A percentile compares a stretch with the other conserved stretches of the same genome.
Conservation (phyloP, 1,140 invertebrate species). For the Lethocerus indicus region DNA sequence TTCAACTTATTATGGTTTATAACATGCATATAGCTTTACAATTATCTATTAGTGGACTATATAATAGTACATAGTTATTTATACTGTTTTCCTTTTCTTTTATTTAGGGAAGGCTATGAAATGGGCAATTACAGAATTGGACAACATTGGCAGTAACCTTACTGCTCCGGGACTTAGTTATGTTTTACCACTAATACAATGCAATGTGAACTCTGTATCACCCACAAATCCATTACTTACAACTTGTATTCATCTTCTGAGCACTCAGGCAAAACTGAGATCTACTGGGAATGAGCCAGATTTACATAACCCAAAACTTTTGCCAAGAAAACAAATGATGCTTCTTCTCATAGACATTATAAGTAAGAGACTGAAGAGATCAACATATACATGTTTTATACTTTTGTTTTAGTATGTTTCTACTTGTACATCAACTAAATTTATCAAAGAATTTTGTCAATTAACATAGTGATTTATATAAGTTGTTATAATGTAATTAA, state of each 20-base stretch:
- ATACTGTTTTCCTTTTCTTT: neutral
- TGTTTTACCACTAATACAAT: slow-evolving; percentile 11
- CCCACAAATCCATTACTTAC: slow-evolving; percentile 9
- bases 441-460: no score
- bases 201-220: slow-evolving; percentile 8
- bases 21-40: no score
- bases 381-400: no score
- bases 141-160: slow-evolving; percentile 11
- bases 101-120: slow-evolving; percentile 19
- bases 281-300: slow-evolving; percentile 26
- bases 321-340: slow-evolving; percentile 69
- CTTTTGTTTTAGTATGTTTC: neutral
- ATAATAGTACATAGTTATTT: neutral
- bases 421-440: neutral
- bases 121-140: slow-evolving; percentile 28
- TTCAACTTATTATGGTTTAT: no score
- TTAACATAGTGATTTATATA: no score
- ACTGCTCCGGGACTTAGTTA: slow-evolving; percentile 12
- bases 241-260: slow-evolving; percentile 10
- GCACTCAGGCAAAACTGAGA: slow-evolving; percentile 8
- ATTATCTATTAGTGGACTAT: neutral
- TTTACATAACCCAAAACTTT: slow-evolving; percentile 47
- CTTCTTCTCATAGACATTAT: slow-evolving; percentile 64
- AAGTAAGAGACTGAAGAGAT: slow-evolving; percentile 34
- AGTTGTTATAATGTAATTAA: no score